Evolutionary conservation across 2,888 invertebrate species (phyloP), one percentile per base, ranked within the genome.

Genomic region (Mythimna impura): DNA sequence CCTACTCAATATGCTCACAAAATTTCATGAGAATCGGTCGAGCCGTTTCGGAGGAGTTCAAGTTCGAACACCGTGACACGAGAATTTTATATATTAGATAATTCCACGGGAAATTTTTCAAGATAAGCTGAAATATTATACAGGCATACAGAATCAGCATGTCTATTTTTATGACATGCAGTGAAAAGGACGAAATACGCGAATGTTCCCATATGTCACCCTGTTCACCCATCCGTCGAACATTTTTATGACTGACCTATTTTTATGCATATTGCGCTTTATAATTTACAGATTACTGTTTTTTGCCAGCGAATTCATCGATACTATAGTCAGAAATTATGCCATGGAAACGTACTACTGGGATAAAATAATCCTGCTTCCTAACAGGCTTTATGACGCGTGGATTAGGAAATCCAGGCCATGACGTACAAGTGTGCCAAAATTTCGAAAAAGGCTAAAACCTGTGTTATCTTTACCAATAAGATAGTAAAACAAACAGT

Each of bases 181-280:
- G 62, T 78, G 78, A 78, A 81, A 68, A 66, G 78, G 14, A 74
- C 74, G 71, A 65, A 71, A 71, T 55, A 69, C 40, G 47, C 36
- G 74, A 62, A 60, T 65, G 50, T 64, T 47, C 50, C 78, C 82
- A 78, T 74, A 66, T 71, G 71, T 80, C 74, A 82, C 66, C 58
- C 36, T 63, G 62, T 66, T 78, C 71, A 71, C 30, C 79, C 74
- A 71, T 43, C 55, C 79, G 82, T 57, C 60, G 66, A 55, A 78
- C 57, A 82, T 81, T 82, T 82, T 78, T 82, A 81, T 78, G 82
- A 68, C 68, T 82, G 80, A 81, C 79, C 74, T 74, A 57, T 78
- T 82, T 79, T 81, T 54, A 74, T 66, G 70, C 43, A 82, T 71
- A 74, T 74, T 71, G 68, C 74, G 54, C 63, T 74, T 78, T 82